Conservation (phyloP, 2,113 vertebrate species). For the Gracilinanus agilis region DNA sequence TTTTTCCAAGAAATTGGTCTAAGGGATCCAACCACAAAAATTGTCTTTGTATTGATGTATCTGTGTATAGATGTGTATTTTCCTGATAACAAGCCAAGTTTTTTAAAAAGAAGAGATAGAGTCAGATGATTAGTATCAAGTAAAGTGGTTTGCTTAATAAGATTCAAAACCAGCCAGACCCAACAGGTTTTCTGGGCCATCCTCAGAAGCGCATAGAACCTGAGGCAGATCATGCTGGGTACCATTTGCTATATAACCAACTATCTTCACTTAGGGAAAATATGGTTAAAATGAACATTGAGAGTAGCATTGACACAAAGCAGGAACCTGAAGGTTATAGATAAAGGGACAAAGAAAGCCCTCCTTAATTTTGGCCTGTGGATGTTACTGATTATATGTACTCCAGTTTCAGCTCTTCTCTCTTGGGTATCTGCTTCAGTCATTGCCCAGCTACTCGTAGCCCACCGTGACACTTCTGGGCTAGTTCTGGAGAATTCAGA, state of each 20-base stretch:
- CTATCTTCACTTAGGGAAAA: not conserved
- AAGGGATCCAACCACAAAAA: slow-evolving; percentile 4
- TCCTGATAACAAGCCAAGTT: slow-evolving; percentile 19
- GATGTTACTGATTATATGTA: not conserved
- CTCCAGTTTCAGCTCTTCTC: not conserved
- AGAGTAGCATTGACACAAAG: not conserved
- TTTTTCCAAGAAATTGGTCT: not conserved
- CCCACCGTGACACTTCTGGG: not conserved
- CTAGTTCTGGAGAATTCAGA: not conserved
- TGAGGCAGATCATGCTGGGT: not conserved
- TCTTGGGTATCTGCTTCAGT: not conserved
- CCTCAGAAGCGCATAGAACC: not conserved
- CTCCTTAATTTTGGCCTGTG: not conserved
- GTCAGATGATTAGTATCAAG: not conserved
- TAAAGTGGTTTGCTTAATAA: slow-evolving; percentile 21
- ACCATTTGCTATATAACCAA: not conserved
- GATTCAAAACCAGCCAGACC: not conserved
- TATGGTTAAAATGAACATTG: not conserved
- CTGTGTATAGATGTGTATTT: slow-evolving; percentile 6
- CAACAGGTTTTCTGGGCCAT: not conserved
- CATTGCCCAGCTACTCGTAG: not conserved
- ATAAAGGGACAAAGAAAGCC: not conserved
- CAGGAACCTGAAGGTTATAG: not conserved
- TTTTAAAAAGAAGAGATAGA: slow-evolving; percentile 40
- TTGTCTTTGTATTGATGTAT: too few species aligned